Evolutionary conservation across 2,797 vertebrate genomes (phyloP), one percentile per base, ranked within the genome.

Genomic region (Sphenodon punctatus): DNA sequence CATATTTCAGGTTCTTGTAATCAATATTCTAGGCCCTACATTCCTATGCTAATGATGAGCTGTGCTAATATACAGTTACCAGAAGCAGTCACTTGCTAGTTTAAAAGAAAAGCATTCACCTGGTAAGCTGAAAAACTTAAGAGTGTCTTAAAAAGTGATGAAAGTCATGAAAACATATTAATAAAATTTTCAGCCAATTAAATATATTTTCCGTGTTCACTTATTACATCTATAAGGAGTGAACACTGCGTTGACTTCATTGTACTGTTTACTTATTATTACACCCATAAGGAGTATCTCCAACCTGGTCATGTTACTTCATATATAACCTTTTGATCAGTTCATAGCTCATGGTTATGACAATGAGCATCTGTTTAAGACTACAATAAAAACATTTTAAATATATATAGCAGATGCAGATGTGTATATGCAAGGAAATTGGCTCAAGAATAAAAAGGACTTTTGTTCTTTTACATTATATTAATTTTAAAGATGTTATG

Each of bases 351-450:
- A 58, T 27, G 15, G 19, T 42, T 3, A 68, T 22, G 41, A 67
- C 41, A 66, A 69, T 32, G 69, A 89, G 32, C 23, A 67, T 53
- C 25, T 69, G n/a, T 30, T 85, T 86, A 86, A 89, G n/a, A 85
- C 61, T 7, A 10, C 55, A 80, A 70, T 48, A 10, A 80, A 67
- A 10, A 49, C 89, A 73, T 13, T 3, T 8, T 42, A 53, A 86
- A 86, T 90, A 53, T n/a, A 0, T 8, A 41, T 36, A 27, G 30
- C 4, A 38, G 63, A 77, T 43, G 48, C 0, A 27, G 25, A 64
- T 74, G 65, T 10, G 2, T 10, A 72, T 77, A 36, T 67, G 27
- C 23, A 72, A 17, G 64, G 69, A 65, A n/a, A 56, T 5, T 48
- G 27, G 27, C 1, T 0, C 30, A 80, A 88, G 71, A 30, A 23